Evolutionary conservation across 2,113 vertebrate genomes (phyloP).

Genomic region (Oncorhynchus mykiss): DNA sequence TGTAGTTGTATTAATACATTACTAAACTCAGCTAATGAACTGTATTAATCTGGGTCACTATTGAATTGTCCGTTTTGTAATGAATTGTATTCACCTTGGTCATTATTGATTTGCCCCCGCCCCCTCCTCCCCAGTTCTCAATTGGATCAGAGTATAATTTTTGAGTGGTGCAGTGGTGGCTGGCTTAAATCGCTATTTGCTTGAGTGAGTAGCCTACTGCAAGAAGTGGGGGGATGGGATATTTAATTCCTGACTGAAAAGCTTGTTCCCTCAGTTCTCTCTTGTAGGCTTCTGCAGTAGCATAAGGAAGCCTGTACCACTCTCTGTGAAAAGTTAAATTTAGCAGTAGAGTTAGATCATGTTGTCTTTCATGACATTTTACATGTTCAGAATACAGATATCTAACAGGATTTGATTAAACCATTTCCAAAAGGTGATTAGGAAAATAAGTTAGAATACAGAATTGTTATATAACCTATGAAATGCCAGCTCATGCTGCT

Average conservation of each 20-base stretch:
- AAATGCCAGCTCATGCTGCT: conserved; percentile 3
- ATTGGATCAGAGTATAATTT: background rate
- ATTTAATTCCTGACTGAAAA: conserved; percentile 44
- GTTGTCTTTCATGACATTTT: background rate
- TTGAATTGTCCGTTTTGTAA: background rate
- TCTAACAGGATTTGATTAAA: background rate
- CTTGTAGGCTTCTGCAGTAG: background rate
- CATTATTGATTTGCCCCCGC: no score
- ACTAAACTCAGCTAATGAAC: background rate
- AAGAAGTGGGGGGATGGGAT: conserved; percentile 37
- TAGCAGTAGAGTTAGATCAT: background rate
- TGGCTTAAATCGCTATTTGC: conserved; percentile 35
- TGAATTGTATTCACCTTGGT: background rate
- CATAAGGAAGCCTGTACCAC: background rate
- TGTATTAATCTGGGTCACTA: background rate
- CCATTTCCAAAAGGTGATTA: background rate
- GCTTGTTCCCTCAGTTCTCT: conserved; percentile 18
- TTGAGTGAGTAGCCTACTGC: conserved; percentile 32
- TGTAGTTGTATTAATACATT: no score
- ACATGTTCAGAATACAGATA: background rate
- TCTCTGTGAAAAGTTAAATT: background rate
- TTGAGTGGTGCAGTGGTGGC: conserved; percentile 15
- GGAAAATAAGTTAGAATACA: background rate
- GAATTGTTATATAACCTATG: background rate
- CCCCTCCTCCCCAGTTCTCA: background rate